phyloP scores from a whole-genome alignment of 2,113 vertebrate species.

The Bucco capensis region DNA sequence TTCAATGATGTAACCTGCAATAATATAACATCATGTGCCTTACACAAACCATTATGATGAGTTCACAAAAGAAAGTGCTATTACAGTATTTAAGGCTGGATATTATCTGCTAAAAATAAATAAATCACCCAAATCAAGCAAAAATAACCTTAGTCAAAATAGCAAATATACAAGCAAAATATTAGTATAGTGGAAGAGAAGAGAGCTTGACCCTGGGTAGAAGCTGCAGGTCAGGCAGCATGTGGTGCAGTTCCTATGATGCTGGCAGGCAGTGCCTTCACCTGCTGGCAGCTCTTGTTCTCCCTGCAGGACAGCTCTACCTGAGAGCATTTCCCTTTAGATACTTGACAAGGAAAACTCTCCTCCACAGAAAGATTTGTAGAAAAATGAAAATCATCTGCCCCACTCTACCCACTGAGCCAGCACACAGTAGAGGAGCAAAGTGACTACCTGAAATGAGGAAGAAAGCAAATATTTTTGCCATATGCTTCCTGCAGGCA shows the following conservation, averaged over 20 bases:
- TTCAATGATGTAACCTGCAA: not conserved
- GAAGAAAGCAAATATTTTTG: not conserved
- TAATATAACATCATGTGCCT: not conserved
- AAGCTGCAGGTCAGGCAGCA: fast-evolving
- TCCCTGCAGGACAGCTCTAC: not conserved
- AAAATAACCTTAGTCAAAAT: not conserved
- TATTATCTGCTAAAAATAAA: not conserved
- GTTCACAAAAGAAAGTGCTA: not conserved
- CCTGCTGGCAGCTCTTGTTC: fast-evolving
- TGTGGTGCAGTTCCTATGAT: fast-evolving
- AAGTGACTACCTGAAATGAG: not conserved
- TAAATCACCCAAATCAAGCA: not conserved
- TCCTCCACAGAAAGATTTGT: not conserved
- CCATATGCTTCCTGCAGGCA: not conserved
- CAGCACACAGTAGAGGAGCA: not conserved
- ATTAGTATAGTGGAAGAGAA: not conserved
- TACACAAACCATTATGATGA: not conserved
- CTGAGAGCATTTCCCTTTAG: not conserved
- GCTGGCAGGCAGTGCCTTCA: not conserved
- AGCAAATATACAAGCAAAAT: not conserved
- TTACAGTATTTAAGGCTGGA: not conserved
- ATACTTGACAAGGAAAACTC: not conserved
- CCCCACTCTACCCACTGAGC: not conserved
- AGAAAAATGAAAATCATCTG: not conserved
- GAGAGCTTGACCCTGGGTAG: not conserved